Evolutionary conservation across 2,888 invertebrate genomes (phyloP).

Genomic region (Dione vanillae): DNA sequence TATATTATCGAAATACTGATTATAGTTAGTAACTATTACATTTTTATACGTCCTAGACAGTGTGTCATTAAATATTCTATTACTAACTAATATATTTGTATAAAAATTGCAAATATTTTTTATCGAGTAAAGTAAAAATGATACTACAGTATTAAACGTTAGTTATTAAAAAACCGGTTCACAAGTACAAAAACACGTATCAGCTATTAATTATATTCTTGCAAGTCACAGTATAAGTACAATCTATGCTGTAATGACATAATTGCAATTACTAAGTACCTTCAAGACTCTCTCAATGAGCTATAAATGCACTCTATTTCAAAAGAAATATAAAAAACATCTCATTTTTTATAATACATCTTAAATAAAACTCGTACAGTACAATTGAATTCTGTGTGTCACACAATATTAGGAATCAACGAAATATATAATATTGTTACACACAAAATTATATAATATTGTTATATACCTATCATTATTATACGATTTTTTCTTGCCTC

Average conservation of each 20-base stretch:
- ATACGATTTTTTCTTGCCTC: no score
- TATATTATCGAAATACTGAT: neutral
- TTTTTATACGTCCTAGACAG: neutral
- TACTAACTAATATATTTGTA: neutral
- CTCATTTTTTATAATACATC: no score
- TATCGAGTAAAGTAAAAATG: neutral
- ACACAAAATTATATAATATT: no score
- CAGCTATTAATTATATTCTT: slow-evolving; percentile 2
- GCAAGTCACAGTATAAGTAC: slow-evolving; percentile 6
- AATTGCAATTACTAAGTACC: slow-evolving; percentile 7
- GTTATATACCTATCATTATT: no score
- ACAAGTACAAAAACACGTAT: slow-evolving; percentile 5
- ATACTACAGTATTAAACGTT: neutral
- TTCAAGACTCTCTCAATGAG: slow-evolving; percentile 8
- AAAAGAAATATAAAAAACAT: neutral
- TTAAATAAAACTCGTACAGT: no score
- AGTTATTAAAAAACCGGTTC: slow-evolving; percentile 21
- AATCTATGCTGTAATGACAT: slow-evolving; percentile 7
- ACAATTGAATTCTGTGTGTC: no score
- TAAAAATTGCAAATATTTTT: neutral
- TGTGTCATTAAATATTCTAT: neutral
- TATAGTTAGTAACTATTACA: neutral
- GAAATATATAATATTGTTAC: no score
- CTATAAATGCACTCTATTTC: neutral
- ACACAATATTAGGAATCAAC: no score